These are phyloP conservation scores for Thalassarche chlororhynchos DNA, from an alignment of 2,113 vertebrate species.

Conservation along the genomic window DNA sequence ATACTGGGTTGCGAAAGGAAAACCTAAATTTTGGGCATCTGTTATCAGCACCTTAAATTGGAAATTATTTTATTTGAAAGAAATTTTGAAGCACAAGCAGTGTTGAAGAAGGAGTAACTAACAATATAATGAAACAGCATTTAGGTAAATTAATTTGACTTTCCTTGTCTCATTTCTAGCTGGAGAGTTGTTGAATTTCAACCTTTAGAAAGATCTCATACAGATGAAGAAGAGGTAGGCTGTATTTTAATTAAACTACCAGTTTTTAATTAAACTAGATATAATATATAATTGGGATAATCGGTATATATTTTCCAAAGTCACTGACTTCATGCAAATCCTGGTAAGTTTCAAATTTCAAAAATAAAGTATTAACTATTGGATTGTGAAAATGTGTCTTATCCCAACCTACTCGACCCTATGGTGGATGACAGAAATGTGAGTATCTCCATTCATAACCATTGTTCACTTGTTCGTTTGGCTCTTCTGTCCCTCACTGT, in stretches of 20 bases:
- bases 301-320: background rate
- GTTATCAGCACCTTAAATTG: background rate
- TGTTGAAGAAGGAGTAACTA: background rate
- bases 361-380: background rate
- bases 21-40: background rate
- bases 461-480: background rate
- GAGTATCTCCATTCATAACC: background rate
- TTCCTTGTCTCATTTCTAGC: constrained; percentile 71
- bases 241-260: constrained; percentile 16
- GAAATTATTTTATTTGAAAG: background rate
- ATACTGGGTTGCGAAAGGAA: background rate
- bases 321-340: background rate
- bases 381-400: background rate
- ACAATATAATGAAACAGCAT: background rate
- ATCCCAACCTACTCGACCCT: too few species aligned
- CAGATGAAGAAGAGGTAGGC: constrained; percentile 77
- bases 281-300: background rate
- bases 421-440: background rate
- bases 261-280: background rate
- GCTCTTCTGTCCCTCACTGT: background rate
- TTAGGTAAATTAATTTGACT: background rate
- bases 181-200: constrained; percentile 83
- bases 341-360: background rate
- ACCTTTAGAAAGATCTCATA: constrained; percentile 54
- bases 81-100: background rate